A percentile compares a stretch with the other conserved stretches of the same genome.
Evolutionary conservation across 2,888 invertebrate species (phyloP).

Genomic region (Cryptocheilus praepositus): DNA sequence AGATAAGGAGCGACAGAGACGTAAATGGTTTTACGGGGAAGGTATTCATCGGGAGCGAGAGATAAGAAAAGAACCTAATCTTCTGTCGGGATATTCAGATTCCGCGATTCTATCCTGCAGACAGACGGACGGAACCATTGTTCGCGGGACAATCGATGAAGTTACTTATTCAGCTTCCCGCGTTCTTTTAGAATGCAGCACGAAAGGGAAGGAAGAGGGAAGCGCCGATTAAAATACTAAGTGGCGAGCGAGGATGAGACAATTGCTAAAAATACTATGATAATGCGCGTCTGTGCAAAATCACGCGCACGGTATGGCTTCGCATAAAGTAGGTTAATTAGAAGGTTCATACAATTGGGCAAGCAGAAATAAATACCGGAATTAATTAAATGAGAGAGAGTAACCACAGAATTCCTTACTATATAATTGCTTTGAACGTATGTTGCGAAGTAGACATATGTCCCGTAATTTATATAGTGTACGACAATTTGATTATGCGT

Average conservation of each 20-base stretch:
- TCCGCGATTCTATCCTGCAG: constrained; percentile 23
- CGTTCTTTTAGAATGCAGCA: constrained; percentile 22
- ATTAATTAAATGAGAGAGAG: too few relatives aligned
- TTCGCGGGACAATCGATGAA: constrained; percentile 45
- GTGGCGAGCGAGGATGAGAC: constrained; percentile 14
- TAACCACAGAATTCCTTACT: too few relatives aligned
- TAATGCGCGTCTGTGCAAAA: too few relatives aligned
- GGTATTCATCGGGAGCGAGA: constrained; percentile 13
- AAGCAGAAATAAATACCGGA: too few relatives aligned
- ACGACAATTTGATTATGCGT: too few relatives aligned
- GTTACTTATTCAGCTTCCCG: constrained; percentile 41
- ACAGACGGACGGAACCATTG: constrained; percentile 31
- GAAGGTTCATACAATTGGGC: too few relatives aligned
- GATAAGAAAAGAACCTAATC: constrained; percentile 17
- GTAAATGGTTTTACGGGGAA: constrained; percentile 9
- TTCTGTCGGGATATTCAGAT: constrained; percentile 33
- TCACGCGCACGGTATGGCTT: too few relatives aligned
- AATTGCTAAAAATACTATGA: constrained; percentile 8
- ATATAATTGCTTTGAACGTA: too few relatives aligned
- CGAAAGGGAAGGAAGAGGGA: background rate
- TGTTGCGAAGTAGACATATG: too few relatives aligned
- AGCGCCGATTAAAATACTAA: constrained; percentile 7
- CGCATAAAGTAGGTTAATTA: too few relatives aligned
- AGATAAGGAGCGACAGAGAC: background rate
- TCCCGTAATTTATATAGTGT: too few relatives aligned